Base-by-base conservation (phyloP, 2,888 invertebrate genomes). In the Thera britannica region DNA sequence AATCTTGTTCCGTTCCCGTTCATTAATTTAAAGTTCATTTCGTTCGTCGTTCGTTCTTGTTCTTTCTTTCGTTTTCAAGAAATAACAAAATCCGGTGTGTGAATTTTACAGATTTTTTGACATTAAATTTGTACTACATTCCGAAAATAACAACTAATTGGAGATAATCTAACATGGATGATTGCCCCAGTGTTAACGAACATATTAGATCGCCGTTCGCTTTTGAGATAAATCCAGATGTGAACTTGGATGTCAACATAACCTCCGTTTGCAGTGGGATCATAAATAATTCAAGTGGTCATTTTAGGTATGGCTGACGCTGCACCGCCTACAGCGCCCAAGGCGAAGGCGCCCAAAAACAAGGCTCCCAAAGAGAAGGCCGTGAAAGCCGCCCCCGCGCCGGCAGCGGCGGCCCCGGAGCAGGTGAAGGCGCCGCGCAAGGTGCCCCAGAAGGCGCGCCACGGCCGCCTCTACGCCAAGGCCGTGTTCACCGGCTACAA, bases 401-500 rank as follows among this genome's bases (percentile, higher is more conserved):
- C 94, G 35, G 71, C 94, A 93, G 41, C 93, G 94, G 41, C 93
- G 94, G 71, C 94, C 93, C 41, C 93, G 94, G 70, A 57, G 74
- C 89, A 94, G 68, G 86, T 93, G 9, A 95, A 95, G 79, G 91
- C 94, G 58, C 80, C 90, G 70, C 90, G 93, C 74, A 93, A 93
- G 78, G 90, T 90, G 61, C 87, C 93, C 86, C 95, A 78, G 79
- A 94, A 93, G 80, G 82, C 93, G 59, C 92, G 97, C 73, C 97
- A 97, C 86, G 98, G 98, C 68, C 95, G 99, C 81, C 95, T 99
- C 59, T 99, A 99, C 85, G 98, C 98, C n/a, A 99, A 99, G 93
- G 99, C 98, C 54, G 97, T 99, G 64, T 99, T 99, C 94, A 98
- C 98, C 77, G 97, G 97, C 79, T 97, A 97, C 93, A 99, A 98